Evolutionary conservation across 2,797 vertebrate genomes (phyloP).

Genomic region (Clarias laeviceps): DNA sequence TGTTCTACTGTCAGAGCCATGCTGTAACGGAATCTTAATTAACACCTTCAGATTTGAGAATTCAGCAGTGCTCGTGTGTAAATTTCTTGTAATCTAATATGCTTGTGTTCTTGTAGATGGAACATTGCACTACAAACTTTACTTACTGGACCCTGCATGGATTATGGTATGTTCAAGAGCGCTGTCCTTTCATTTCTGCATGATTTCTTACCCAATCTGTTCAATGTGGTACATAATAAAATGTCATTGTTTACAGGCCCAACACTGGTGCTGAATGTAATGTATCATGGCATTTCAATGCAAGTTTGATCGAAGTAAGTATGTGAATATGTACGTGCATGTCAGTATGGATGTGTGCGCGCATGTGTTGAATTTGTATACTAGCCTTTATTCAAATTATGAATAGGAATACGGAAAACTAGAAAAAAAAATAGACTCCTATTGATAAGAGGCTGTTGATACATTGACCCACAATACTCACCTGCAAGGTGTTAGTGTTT

Average conservation of each 20-base stretch:
- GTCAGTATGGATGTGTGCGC: not conserved
- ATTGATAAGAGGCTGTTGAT: not conserved
- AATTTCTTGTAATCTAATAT: not conserved
- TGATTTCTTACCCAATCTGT: not conserved
- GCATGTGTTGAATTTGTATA: not conserved
- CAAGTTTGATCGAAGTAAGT: conserved; percentile 72
- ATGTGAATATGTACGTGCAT: not conserved
- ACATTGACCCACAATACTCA: not conserved
- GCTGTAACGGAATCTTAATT: not conserved
- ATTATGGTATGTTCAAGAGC: conserved; percentile 71
- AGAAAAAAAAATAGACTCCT: not conserved
- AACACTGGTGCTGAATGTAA: conserved; percentile 71
- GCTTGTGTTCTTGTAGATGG: conserved; percentile 63
- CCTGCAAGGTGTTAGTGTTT: not conserved
- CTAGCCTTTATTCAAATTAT: not conserved
- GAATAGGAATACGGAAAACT: too few relatives aligned
- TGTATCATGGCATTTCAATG: conserved; percentile 77
- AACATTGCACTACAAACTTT: conserved; percentile 69
- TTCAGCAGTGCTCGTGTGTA: not conserved
- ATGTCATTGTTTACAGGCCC: conserved; percentile 68
- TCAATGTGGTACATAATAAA: not conserved
- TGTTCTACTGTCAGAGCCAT: not conserved
- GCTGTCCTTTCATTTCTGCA: not conserved
- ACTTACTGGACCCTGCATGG: conserved; percentile 80
- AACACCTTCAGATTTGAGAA: not conserved